Conservation (phyloP, 2,113 vertebrate genomes). For the Callospermophilus lateralis region DNA sequence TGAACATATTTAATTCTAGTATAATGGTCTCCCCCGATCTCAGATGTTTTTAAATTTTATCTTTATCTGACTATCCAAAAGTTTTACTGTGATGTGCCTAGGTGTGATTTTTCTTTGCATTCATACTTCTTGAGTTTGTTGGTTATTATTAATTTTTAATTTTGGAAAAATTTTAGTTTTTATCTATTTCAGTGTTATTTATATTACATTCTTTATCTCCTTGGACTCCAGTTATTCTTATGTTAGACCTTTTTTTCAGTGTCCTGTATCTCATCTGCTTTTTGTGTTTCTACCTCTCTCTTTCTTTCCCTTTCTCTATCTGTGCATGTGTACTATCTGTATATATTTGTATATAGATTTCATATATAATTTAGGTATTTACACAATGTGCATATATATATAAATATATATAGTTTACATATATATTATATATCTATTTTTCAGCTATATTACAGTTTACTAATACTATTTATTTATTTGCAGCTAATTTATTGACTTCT, state of each 20-base stretch:
- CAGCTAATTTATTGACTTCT: conserved; percentile 39
- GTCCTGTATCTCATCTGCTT: not conserved
- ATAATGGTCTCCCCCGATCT: not conserved
- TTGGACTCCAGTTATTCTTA: not conserved
- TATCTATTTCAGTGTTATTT: conserved; percentile 20
- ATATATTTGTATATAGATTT: not conserved
- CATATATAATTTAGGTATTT: not conserved
- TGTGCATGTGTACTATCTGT: not conserved
- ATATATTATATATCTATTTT: not conserved
- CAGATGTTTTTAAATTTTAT: not conserved
- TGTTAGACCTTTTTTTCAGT: not conserved
- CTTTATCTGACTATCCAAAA: not conserved
- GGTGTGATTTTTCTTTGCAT: not conserved
- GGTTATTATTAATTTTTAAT: not conserved
- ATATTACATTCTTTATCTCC: not conserved
- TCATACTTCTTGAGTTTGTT: not conserved
- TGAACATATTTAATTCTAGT: not conserved
- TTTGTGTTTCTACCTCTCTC: not conserved
- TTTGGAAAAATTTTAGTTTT: not conserved
- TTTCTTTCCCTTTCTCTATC: too few species aligned
- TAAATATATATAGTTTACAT: not conserved
- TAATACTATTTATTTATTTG: not conserved
- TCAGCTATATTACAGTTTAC: conserved; percentile 10
- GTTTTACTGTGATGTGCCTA: not conserved
- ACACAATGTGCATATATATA: not conserved